Evolutionary conservation across 1,140 invertebrate genomes (phyloP).

Genomic region (Cherax destructor): DNA sequence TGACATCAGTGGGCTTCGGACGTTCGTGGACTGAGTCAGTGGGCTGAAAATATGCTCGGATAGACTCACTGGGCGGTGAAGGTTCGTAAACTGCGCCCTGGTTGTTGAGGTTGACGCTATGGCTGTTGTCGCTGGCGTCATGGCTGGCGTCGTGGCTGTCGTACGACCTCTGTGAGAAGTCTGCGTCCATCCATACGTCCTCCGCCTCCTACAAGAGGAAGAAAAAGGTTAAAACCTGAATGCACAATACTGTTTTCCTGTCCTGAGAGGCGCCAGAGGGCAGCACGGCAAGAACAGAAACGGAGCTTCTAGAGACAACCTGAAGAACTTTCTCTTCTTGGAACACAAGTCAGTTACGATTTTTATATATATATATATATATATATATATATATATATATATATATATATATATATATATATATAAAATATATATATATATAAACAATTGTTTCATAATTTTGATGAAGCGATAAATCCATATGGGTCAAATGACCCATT

Average conservation of each 20-base stretch:
- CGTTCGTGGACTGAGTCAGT: neutral
- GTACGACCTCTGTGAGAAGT: neutral
- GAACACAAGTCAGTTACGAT: too few relatives aligned
- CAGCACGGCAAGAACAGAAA: neutral
- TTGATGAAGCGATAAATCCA: too few relatives aligned
- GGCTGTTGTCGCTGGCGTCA: too few relatives aligned
- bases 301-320: neutral
- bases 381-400: neutral
- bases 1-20: neutral
- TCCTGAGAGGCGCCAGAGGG: neutral
- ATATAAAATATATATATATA: neutral
- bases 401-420: neutral
- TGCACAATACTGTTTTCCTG: neutral
- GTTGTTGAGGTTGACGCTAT: too few relatives aligned
- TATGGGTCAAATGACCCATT: too few relatives aligned
- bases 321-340: too few relatives aligned
- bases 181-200: neutral
- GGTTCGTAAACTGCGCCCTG: too few relatives aligned
- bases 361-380: neutral
- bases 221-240: neutral
- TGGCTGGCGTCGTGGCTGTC: too few relatives aligned
- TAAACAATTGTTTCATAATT: too few relatives aligned
- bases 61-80: too few relatives aligned
- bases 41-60: too few relatives aligned
- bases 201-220: neutral